Conservation (phyloP, 1,140 invertebrate genomes). For the Lasioglossum baleicum region DNA sequence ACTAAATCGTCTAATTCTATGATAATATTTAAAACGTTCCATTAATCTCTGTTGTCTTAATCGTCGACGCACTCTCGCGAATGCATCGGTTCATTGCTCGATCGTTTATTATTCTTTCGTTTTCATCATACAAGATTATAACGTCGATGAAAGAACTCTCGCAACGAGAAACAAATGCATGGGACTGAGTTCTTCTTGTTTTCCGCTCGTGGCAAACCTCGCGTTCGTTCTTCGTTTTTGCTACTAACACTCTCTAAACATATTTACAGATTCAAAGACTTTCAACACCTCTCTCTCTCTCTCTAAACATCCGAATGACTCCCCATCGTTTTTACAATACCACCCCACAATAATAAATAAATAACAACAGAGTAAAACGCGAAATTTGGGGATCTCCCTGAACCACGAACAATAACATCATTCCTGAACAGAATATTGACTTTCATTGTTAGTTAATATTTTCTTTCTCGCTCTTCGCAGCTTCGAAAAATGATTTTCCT, state of each 20-base stretch:
- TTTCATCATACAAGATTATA: neutral
- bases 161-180: neutral
- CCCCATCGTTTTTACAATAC: constrained; percentile 3
- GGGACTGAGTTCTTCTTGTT: neutral
- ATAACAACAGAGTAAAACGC: constrained; percentile 4
- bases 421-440: neutral
- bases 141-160: neutral
- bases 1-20: constrained; percentile 5
- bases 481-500: neutral
- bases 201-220: neutral
- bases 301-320: neutral
- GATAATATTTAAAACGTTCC: neutral
- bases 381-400: neutral
- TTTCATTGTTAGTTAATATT: neutral
- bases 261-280: constrained; percentile 28
- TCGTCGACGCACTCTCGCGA: neutral
- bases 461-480: too few species aligned
- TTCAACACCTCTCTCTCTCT: neutral
- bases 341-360: constrained; percentile 25
- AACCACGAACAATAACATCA: neutral
- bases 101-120: neutral
- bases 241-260: neutral
- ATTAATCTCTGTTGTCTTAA: neutral
- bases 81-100: neutral
- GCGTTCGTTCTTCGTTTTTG: neutral